Percentiles rank a stretch among this genome's conserved stretches.
Conservation (phyloP, 1,140 invertebrate genomes). For the Solen grandis region DNA sequence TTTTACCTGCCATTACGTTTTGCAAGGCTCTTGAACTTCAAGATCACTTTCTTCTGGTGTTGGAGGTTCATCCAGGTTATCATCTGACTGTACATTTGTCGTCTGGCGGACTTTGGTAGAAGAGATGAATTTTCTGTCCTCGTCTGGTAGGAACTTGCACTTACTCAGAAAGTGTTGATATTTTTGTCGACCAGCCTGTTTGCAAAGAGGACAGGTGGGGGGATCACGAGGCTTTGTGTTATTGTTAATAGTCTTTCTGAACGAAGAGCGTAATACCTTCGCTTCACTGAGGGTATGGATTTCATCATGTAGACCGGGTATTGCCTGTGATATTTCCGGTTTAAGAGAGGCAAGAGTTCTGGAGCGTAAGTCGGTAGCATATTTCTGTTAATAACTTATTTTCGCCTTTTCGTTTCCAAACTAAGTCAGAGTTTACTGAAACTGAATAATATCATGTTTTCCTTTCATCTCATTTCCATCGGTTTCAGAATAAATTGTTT, state of each 20-base stretch:
- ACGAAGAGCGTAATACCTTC: not conserved
- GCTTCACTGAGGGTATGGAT: not conserved
- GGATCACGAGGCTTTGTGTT: not conserved
- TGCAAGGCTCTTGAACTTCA: not conserved
- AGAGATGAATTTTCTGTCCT: not conserved
- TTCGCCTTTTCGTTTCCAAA: no score
- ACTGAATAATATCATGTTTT: no score
- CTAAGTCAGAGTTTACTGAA: no score
- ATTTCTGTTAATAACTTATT: no score
- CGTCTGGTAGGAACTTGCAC: constrained; percentile 24
- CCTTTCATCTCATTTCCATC: no score
- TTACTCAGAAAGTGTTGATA: constrained; percentile 18
- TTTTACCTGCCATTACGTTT: not conserved
- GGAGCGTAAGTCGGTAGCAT: constrained; percentile 18
- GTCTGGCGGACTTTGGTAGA: not conserved
- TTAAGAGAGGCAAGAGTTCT: constrained; percentile 22
- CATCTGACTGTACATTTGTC: no score
- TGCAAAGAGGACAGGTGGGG: constrained; percentile 13
- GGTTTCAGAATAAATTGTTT: no score
- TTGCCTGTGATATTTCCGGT: constrained; percentile 22
- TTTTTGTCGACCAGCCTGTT: constrained; percentile 8
- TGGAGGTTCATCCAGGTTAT: no score
- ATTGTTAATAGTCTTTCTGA: not conserved
- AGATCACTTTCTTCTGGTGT: not conserved
- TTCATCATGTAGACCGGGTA: constrained; percentile 34